phyloP scores from a whole-genome alignment of 2,113 vertebrate genomes.

The Puffinus mauretanicus region DNA sequence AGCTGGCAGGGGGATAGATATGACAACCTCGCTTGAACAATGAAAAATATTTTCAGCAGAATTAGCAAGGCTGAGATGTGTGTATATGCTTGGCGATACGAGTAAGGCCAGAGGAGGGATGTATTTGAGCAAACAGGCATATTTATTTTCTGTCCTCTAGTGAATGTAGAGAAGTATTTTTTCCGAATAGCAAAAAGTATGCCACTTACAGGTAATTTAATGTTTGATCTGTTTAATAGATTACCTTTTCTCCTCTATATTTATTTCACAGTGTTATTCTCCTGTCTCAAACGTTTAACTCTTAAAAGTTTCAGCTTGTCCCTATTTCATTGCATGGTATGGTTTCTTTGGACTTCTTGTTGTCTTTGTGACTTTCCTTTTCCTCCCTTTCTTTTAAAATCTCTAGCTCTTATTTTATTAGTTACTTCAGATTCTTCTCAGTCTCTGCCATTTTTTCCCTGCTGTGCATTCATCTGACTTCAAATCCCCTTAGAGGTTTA shows the following conservation, averaged over 20 bases:
- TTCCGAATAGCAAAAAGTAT: not conserved
- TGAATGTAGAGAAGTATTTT: not conserved
- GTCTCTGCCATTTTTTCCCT: not conserved
- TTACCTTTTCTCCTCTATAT: not conserved
- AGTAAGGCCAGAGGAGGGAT: not conserved
- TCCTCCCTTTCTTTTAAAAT: not conserved
- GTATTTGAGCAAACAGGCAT: not conserved
- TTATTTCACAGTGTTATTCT: not conserved
- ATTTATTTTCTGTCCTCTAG: not conserved
- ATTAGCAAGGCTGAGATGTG: slow-evolving; percentile 1
- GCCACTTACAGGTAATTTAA: not conserved
- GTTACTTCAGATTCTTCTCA: not conserved
- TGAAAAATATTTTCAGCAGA: slow-evolving; percentile 38
- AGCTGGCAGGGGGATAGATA: slow-evolving; percentile 38
- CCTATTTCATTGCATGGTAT: not conserved
- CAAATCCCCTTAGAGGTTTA: not conserved
- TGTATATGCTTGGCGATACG: not conserved
- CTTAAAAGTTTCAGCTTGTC: not conserved
- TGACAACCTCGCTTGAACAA: slow-evolving; percentile 19
- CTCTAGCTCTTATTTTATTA: not conserved
- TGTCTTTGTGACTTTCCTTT: not conserved
- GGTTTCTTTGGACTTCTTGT: not conserved
- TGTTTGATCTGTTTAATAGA: not conserved
- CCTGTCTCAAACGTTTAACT: not conserved
- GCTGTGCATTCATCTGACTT: not conserved